Conservation (phyloP, 1,140 invertebrate genomes). For the Drosophila mauritiana region DNA sequence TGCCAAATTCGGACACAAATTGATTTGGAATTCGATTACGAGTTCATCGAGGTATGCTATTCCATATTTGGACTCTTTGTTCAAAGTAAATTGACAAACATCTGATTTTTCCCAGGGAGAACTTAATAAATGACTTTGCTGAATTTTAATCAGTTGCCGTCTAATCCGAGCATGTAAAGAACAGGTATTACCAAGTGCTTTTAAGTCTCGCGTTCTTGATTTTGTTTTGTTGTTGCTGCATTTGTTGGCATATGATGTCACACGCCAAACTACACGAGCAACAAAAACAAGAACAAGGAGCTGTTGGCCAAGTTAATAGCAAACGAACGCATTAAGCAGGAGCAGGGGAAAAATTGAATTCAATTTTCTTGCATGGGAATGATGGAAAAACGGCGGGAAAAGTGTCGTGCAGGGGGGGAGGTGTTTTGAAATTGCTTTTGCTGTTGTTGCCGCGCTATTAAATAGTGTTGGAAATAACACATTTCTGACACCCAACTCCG, state of each 20-base stretch:
- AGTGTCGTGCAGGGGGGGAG: neutral
- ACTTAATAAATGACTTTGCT: neutral
- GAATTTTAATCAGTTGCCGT: neutral
- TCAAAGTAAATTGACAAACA: too few species aligned
- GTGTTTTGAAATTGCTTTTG: slow-evolving; percentile 43
- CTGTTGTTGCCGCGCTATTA: slow-evolving; percentile 55
- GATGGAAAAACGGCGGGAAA: slow-evolving; percentile 1
- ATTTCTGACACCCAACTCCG: slow-evolving; percentile 66
- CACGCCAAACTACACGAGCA: slow-evolving; percentile 25
- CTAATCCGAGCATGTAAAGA: neutral
- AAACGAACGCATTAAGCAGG: slow-evolving; percentile 64
- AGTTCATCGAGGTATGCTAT: too few species aligned
- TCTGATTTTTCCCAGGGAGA: neutral
- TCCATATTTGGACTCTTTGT: too few species aligned
- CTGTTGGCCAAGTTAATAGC: slow-evolving; percentile 62
- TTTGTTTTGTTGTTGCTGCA: slow-evolving; percentile 4
- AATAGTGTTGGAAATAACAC: slow-evolving; percentile 74
- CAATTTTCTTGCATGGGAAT: slow-evolving; percentile 59
- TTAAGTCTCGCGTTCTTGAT: slow-evolving; percentile 8
- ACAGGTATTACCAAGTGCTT: neutral
- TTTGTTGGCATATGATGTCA: slow-evolving; percentile 35
- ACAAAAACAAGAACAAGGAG: slow-evolving; percentile 26
- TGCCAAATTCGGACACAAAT: too few species aligned
- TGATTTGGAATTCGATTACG: too few species aligned
- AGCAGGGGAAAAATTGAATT: slow-evolving; percentile 65